Conservation (phyloP, 2,797 vertebrate species). For the Echiichthys vipera region DNA sequence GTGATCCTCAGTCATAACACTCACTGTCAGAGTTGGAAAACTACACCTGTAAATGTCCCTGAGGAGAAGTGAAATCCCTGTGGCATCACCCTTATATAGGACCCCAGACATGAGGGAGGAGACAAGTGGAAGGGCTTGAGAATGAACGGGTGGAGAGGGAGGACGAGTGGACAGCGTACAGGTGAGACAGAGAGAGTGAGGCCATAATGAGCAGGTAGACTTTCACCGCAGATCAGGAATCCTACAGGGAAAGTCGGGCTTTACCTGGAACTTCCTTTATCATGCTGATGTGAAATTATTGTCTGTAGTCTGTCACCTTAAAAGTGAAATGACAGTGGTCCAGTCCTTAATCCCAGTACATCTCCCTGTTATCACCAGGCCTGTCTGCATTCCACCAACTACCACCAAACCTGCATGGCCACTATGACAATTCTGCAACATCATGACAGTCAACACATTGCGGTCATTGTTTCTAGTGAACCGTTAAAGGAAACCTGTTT, state of each 20-base stretch:
- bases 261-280: slow-evolving; percentile 38
- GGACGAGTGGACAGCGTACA: slow-evolving; percentile 39
- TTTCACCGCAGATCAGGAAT: slow-evolving; percentile 57
- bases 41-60: slow-evolving; percentile 41
- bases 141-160: slow-evolving; percentile 52
- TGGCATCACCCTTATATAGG: slow-evolving; percentile 68
- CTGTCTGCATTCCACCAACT: slow-evolving; percentile 62
- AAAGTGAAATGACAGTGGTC: slow-evolving; percentile 29
- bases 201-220: slow-evolving; percentile 57
- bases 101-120: slow-evolving; percentile 67
- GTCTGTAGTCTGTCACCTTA: slow-evolving; percentile 15
- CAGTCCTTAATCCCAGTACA: slow-evolving; percentile 21
- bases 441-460: slow-evolving; percentile 67
- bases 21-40: slow-evolving; percentile 13
- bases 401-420: slow-evolving; percentile 75
- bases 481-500: slow-evolving; percentile 67
- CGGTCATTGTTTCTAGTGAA: slow-evolving; percentile 54
- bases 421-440: slow-evolving; percentile 65
- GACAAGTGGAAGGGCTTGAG: slow-evolving; percentile 30
- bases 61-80: slow-evolving; percentile 54
- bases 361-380: slow-evolving; percentile 32
- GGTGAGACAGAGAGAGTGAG: slow-evolving; percentile 66
- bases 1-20: slow-evolving; percentile 44
- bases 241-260: slow-evolving; percentile 54
- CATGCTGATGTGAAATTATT: slow-evolving; percentile 41